Percentiles rank a stretch among this genome's conserved stretches.
phyloP scores from a whole-genome alignment of 1,140 invertebrate species.

The Trichogramma pretiosum region DNA sequence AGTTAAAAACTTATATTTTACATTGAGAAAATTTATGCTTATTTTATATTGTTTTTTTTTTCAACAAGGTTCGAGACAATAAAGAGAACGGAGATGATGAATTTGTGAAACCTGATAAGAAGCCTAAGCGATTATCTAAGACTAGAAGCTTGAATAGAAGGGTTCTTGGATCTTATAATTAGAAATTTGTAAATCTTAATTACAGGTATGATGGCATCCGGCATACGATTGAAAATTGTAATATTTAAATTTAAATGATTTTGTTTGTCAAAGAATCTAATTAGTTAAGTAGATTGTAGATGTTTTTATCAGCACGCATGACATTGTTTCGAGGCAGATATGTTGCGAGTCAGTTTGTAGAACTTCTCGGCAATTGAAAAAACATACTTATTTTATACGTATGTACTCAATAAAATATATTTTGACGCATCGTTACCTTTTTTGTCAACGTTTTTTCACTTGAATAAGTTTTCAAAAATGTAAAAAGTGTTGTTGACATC shows the following conservation, averaged over 20 bases:
- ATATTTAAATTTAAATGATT: no score
- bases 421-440: slow-evolving; percentile 2
- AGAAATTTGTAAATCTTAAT: slow-evolving; percentile 7
- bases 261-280: slow-evolving; percentile 1
- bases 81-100: slow-evolving; percentile 31
- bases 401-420: slow-evolving; percentile 10
- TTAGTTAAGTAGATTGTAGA: slow-evolving; percentile 9
- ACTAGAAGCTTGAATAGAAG: slow-evolving; percentile 18
- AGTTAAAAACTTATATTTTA: not conserved
- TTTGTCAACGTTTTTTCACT: slow-evolving; percentile 4
- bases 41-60: slow-evolving; percentile 8
- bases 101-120: slow-evolving; percentile 23
- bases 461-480: slow-evolving; percentile 9
- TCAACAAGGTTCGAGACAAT: slow-evolving; percentile 22
- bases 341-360: slow-evolving; percentile 2
- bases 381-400: slow-evolving; percentile 6
- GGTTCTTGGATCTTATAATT: slow-evolving; percentile 25
- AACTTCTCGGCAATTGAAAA: no score
- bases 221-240: no score
- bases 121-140: slow-evolving; percentile 23
- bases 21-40: not conserved
- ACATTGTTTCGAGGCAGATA: slow-evolving; percentile 2
- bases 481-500: slow-evolving; percentile 7
- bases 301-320: slow-evolving; percentile 4
- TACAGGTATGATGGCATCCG: no score